Conservation (phyloP, 2,888 invertebrate genomes). For the Parapristionchus giblindavisi region DNA sequence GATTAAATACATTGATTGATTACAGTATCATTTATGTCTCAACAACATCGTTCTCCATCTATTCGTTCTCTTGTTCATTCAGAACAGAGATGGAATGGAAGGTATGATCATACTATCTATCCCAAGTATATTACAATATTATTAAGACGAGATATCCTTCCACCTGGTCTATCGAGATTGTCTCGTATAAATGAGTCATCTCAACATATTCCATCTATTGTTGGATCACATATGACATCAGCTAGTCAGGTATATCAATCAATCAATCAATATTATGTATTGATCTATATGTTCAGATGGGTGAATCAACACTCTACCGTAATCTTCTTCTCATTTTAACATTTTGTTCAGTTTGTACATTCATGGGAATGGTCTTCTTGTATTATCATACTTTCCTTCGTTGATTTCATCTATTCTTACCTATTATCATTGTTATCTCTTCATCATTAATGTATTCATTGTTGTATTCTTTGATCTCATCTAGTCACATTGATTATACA, state of each 20-base stretch:
- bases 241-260: slow-evolving; percentile 20
- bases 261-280: neutral
- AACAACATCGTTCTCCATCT: slow-evolving; percentile 11
- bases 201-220: slow-evolving; percentile 43
- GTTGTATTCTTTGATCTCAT: too few relatives aligned
- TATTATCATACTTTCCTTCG: slow-evolving; percentile 29
- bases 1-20: neutral
- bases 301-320: neutral
- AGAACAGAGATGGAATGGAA: neutral
- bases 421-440: too few relatives aligned
- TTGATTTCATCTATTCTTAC: too few relatives aligned
- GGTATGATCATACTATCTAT: neutral
- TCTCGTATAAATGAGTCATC: slow-evolving; percentile 7
- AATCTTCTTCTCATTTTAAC: slow-evolving; percentile 15
- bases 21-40: slow-evolving; percentile 9
- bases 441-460: too few relatives aligned
- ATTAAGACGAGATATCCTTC: neutral
- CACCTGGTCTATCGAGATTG: neutral
- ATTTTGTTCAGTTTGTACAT: slow-evolving; percentile 10
- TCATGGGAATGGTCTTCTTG: slow-evolving; percentile 6
- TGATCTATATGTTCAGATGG: neutral
- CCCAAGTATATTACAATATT: neutral
- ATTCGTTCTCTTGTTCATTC: slow-evolving; percentile 11
- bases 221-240: slow-evolving; percentile 39
- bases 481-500: too few relatives aligned